These are phyloP conservation scores for Polypterus senegalus DNA, from an alignment of 2,113 vertebrate species.

Conservation along the genomic window DNA sequence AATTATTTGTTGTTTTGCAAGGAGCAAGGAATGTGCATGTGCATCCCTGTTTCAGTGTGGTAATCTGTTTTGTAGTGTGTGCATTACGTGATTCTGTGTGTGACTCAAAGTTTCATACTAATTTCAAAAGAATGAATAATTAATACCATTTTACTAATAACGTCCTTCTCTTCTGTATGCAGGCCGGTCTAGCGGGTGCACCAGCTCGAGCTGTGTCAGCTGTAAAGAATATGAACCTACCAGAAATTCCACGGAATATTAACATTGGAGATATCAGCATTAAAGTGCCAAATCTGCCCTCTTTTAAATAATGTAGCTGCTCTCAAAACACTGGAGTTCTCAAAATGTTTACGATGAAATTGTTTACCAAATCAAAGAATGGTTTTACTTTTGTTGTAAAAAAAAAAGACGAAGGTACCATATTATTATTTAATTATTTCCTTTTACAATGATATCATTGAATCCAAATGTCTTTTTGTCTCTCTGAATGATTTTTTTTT, in stretches of 20 bases:
- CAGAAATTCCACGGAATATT: slow-evolving; percentile 99
- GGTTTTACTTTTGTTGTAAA: slow-evolving; percentile 49
- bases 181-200: slow-evolving; percentile 96
- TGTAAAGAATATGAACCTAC: slow-evolving; percentile 99
- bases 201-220: slow-evolving; percentile 96
- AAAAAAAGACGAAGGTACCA: slow-evolving; percentile 63
- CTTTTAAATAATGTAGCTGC: slow-evolving; percentile 85
- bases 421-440: slow-evolving; percentile 34
- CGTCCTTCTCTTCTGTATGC: slow-evolving; percentile 53
- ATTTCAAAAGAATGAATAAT: too few relatives aligned
- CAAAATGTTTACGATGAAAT: slow-evolving; percentile 58
- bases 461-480: slow-evolving; percentile 51
- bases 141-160: slow-evolving; percentile 14
- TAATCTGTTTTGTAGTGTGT: slow-evolving; percentile 25
- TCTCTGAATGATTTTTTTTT: slow-evolving; percentile 50
- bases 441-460: slow-evolving; percentile 25
- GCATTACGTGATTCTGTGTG: slow-evolving; percentile 47
- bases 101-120: background rate
- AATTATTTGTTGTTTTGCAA: too few relatives aligned
- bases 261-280: slow-evolving; percentile 99
- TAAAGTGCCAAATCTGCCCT: slow-evolving; percentile 99
- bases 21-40: slow-evolving; percentile 36
- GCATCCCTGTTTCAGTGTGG: slow-evolving; percentile 38
- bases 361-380: slow-evolving; percentile 74
- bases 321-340: slow-evolving; percentile 42